A percentile compares a stretch with the other conserved stretches of the same genome.
These are phyloP conservation scores for Bagarius yarrelli DNA, from an alignment of 2,113 vertebrate species.

Conservation along the genomic window DNA sequence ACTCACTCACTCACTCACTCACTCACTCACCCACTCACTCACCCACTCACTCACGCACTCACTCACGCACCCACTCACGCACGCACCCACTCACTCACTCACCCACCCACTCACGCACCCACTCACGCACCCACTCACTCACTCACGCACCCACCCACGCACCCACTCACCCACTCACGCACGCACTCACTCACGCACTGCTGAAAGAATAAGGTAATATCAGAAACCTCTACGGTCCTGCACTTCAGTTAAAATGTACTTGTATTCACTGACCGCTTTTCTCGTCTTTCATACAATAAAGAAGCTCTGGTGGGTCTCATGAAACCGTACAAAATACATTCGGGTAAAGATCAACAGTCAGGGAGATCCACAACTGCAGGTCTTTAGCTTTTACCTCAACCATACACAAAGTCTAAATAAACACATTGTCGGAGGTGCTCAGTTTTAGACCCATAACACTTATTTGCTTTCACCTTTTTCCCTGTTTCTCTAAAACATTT, in stretches of 20 bases:
- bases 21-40: no score
- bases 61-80: no score
- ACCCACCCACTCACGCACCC: no score
- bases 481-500: no score
- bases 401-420: background rate
- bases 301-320: conserved; percentile 22
- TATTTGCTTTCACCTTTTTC: background rate
- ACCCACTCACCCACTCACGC: no score
- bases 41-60: no score
- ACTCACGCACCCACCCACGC: no score
- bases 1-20: no score
- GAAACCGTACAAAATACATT: conserved; percentile 32
- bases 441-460: background rate
- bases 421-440: background rate
- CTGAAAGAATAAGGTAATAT: conserved; percentile 47
- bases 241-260: background rate
- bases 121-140: no score
- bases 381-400: conserved; percentile 13
- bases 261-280: background rate
- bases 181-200: background rate
- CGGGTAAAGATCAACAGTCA: conserved; percentile 22
- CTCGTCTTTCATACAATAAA: conserved; percentile 4
- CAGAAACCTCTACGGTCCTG: conserved; percentile 35
- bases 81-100: no score
- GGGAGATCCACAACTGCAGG: background rate